A percentile compares a stretch with the other conserved stretches of the same genome.
Conservation (phyloP, 2,797 vertebrate species). For the Leptatherina wallacei region DNA sequence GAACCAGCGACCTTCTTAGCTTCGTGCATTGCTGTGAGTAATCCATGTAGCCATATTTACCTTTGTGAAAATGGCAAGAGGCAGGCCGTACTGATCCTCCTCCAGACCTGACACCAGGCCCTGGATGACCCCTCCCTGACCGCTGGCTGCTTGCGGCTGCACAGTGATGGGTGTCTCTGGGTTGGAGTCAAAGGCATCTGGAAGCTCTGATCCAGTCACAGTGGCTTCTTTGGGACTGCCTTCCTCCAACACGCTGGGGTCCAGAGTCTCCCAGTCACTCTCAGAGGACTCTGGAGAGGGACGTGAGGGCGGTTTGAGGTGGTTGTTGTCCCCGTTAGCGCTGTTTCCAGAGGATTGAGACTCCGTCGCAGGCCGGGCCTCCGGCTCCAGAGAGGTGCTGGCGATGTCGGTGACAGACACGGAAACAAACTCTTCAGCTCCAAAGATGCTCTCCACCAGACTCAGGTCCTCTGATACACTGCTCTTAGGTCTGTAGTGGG, state of each 20-base stretch:
- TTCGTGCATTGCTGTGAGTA: no score
- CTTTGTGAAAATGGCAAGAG: conserved; percentile 95
- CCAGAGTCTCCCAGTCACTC: conserved; percentile 97
- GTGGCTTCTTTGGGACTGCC: conserved; percentile 45
- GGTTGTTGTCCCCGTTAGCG: conserved; percentile 56
- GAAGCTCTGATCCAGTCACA: conserved; percentile 32
- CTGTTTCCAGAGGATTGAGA: conserved; percentile 13
- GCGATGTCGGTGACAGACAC: conserved; percentile 77
- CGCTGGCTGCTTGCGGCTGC: conserved; percentile 88
- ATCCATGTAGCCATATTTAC: conserved; percentile 64
- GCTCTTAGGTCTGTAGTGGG: conserved; percentile 90
- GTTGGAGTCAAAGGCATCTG: conserved; percentile 72
- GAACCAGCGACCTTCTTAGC: no score
- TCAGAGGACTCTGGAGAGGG: conserved; percentile 90
- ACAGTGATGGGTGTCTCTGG: conserved; percentile 89
- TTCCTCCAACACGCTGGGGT: conserved; percentile 89
- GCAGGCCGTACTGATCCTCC: conserved; percentile 94
- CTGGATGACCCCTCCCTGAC: conserved; percentile 82
- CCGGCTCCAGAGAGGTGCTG: conserved; percentile 50
- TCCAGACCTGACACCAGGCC: conserved; percentile 93
- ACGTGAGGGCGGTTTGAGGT: conserved; percentile 82
- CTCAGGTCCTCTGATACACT: conserved; percentile 87
- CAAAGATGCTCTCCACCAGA: conserved; percentile 66
- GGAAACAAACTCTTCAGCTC: conserved; percentile 80
- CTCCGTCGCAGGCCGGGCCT: neutral